phyloP scores from a whole-genome alignment of 2,797 vertebrate species.

The Euphonia xanthogaster region DNA sequence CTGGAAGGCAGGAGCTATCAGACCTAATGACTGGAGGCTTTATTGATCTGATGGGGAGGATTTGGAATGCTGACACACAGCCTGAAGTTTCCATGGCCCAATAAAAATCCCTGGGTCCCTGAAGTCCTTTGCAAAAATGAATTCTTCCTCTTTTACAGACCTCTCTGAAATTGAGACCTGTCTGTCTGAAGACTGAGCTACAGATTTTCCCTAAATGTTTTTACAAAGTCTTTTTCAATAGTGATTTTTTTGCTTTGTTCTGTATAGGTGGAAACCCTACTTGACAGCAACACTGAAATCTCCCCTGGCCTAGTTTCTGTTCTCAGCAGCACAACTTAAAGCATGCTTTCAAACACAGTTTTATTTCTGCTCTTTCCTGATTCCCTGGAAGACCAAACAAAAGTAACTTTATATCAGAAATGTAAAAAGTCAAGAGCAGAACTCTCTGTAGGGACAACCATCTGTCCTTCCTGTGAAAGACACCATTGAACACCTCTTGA shows the following conservation, averaged over 20 bases:
- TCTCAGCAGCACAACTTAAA: background rate
- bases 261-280: background rate
- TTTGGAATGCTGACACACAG: background rate
- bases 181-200: background rate
- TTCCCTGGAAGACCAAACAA: background rate
- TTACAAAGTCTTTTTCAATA: background rate
- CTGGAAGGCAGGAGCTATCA: constrained; percentile 12
- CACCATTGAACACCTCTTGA: background rate
- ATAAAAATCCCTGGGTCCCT: background rate
- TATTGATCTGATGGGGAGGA: constrained; percentile 26
- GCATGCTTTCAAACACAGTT: background rate
- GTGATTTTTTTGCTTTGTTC: background rate
- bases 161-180: background rate
- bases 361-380: background rate
- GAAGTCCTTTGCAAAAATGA: constrained; percentile 1
- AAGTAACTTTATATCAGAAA: background rate
- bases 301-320: background rate
- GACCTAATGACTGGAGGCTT: background rate
- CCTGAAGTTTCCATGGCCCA: background rate
- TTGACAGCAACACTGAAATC: background rate
- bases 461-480: background rate
- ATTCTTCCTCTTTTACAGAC: background rate
- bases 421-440: background rate
- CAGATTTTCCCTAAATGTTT: background rate
- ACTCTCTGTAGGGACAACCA: background rate